Evolutionary conservation across 2,888 invertebrate genomes (phyloP), one percentile per base, ranked within the genome.

Genomic region (Troilus luridus): DNA sequence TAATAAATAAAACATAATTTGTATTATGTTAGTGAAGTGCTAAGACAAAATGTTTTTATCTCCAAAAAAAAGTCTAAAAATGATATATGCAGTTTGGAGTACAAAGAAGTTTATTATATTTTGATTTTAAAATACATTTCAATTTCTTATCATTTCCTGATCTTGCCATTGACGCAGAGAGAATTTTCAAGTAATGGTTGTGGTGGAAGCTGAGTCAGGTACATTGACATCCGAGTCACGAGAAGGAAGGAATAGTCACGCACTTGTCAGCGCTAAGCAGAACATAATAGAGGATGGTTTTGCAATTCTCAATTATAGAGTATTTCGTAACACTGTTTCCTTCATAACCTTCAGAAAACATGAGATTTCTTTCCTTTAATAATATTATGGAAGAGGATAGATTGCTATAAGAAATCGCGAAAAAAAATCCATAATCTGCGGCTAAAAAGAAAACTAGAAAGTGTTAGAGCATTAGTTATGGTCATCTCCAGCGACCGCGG

Each of bases 371-470:
- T 12, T 27, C 6, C 41, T 12, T 8, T 41, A 27, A 17, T 77
- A 41, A 77, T 77, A 19, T 17, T 0, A 41, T 77, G 8, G 72
- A 77, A 41, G 72, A 41, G 41, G 41, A 19, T 8, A 41, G 11
- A 77, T 17, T 9, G 7, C 27, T 17, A 77, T 41, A 77, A 77
- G 41, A 77, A 72, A 27, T 27, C 1, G 17, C 12, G 8, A 72
- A 41, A 77, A 77, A 41, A 24, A 17, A 77, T 77, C 41, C 27
- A 27, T 24, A 77, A 77, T 41, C 41, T 77, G 41, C 17, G 72
- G 72, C 27, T 77, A 19, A 85, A 11, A 85, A 85, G 56, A 85
- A 56, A 85, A 85, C 56, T 85, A 85, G 85, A 85, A 85, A 85
- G 85, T 58, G 85, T 85, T 56, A 85, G 10, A 85, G n/a, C 21